Conservation (phyloP, 2,888 invertebrate species). For the Drosophila antonietae region DNA sequence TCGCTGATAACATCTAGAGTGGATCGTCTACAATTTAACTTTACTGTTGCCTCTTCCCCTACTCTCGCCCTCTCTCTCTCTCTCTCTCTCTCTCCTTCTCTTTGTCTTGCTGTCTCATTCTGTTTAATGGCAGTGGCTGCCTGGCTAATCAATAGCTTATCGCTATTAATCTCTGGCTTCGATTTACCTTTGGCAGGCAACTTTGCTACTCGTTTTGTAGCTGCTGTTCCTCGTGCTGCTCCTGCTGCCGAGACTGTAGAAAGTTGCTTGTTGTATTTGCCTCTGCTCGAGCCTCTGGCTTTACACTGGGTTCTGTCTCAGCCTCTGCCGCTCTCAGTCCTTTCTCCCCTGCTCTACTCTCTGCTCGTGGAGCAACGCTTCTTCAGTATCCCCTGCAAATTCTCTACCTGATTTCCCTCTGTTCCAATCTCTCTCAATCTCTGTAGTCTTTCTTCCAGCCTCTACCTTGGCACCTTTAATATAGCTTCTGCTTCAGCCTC, state of each 20-base stretch:
- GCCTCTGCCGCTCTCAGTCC: background rate
- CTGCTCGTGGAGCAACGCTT: background rate
- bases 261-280: constrained; percentile 16
- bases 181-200: constrained; percentile 77
- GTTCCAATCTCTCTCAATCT: no score
- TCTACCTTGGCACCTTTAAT: background rate
- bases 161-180: constrained; percentile 80
- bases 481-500: background rate
- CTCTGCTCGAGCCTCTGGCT: constrained; percentile 11
- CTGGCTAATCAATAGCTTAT: constrained; percentile 78
- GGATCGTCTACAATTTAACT: constrained; percentile 63
- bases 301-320: background rate
- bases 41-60: constrained; percentile 26
- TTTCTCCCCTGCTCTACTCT: background rate
- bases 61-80: background rate
- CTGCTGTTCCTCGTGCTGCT: constrained; percentile 5
- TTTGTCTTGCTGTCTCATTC: constrained; percentile 5
- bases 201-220: constrained; percentile 77
- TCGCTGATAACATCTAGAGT: constrained; percentile 67
- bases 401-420: background rate
- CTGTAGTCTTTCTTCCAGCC: background rate
- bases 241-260: constrained; percentile 14
- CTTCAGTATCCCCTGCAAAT: background rate
- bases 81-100: background rate
- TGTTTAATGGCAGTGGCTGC: constrained; percentile 61